A percentile compares a stretch with the other conserved stretches of the same genome.
These are phyloP conservation scores for Helostoma temminkii DNA, from an alignment of 2,797 vertebrate species.

Conservation along the genomic window DNA sequence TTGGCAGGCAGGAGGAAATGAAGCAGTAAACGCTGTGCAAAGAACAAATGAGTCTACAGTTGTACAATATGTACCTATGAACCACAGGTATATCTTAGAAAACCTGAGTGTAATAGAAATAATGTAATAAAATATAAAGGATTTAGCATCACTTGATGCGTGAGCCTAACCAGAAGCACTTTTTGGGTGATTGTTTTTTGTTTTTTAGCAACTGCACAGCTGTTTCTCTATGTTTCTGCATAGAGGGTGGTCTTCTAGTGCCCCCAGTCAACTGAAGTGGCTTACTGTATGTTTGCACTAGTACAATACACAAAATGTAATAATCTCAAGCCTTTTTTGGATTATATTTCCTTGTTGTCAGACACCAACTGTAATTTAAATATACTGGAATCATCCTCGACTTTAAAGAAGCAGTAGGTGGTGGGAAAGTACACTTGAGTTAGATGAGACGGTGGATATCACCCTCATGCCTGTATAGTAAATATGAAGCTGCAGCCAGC, in stretches of 20 bases:
- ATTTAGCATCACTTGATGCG: neutral
- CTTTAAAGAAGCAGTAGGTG: too few species aligned
- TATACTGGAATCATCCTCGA: too few species aligned
- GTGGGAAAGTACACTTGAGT: too few species aligned
- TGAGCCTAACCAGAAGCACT: neutral
- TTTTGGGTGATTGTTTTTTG: constrained; percentile 22
- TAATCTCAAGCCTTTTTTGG: too few species aligned
- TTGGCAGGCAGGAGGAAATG: constrained; percentile 52
- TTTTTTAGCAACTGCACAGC: constrained; percentile 9
- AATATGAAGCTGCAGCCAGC: neutral
- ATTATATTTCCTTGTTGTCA: too few species aligned
- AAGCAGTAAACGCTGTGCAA: constrained; percentile 28
- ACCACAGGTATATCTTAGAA: constrained; percentile 29
- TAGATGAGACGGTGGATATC: neutral
- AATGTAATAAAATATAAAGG: neutral
- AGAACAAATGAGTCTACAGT: constrained; percentile 19
- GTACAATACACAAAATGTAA: neutral
- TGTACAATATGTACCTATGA: constrained; percentile 15
- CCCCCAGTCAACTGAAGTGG: neutral
- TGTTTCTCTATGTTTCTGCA: constrained; percentile 5
- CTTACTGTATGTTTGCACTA: too few species aligned
- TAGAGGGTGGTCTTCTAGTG: neutral
- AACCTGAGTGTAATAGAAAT: constrained; percentile 2
- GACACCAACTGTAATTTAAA: neutral
- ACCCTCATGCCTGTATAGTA: neutral